Evolutionary conservation across 2,888 invertebrate genomes (phyloP), one percentile per base, ranked within the genome.

Genomic region (Tinea pellionella): DNA sequence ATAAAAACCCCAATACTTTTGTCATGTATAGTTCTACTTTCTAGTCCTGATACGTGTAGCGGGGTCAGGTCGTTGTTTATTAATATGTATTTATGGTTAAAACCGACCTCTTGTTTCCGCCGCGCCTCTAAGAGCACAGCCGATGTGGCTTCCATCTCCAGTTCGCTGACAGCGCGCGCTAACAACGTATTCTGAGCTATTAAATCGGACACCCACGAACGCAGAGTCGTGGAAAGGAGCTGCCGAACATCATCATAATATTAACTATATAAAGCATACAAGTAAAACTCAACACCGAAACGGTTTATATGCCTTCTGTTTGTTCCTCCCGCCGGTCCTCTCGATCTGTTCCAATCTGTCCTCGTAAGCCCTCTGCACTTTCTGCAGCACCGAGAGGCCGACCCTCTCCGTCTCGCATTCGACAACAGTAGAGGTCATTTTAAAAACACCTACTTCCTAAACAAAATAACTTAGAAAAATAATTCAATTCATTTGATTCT

Each of bases 121-220:
- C 77, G 68, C 6, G 76, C 69, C 65, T 83, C 82, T 7, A 88
- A 68, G 63, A 85, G 74, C 18, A 92, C 89, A 65, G 90, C 83
- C 59, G 85, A 76, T 16, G 89, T 89, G 57, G 92, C 91, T 66
- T 92, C 92, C 19, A 78, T 72, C 74, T 93, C 93, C 66, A 93
- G 71, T 67, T 92, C 92, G 69, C 91, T 90, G 0, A 93, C 90
- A 1, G 91, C 90, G 61, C 86, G 88, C 59, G 90, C 90, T 66
- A 94, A 80, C 79, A 92, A 86, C 53, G 89, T 78, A 75, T 93
- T 93, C 79, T 93, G 93, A 29, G 89, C 91, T 43, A 88, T 88
- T 68, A 93, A 80, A 75, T 93, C 92, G 57, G 84, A 75, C 63
- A 93, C 90, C 92, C 92, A 93, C 60, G 90, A 87, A 63, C 88